A percentile compares a stretch with the other conserved stretches of the same genome.
Conservation (phyloP, 2,888 invertebrate species). For the Chelonus formosanus region DNA sequence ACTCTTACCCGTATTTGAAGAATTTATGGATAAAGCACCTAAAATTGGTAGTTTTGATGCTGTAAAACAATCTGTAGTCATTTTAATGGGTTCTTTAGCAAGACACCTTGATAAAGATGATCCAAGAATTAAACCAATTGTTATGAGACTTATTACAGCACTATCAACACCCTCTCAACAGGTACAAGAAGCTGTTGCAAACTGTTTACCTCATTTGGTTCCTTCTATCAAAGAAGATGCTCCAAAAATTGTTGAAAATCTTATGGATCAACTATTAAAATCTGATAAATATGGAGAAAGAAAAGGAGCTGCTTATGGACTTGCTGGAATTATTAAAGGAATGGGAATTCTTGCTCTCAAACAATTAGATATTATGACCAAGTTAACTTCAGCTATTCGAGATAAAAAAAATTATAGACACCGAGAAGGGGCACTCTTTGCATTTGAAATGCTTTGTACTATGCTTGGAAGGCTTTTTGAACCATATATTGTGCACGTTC, state of each 20-base stretch:
- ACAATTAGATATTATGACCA: conserved; percentile 95
- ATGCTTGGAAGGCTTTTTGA: conserved; percentile 97
- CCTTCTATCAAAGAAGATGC: conserved; percentile 93
- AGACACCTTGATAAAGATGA: conserved; percentile 92
- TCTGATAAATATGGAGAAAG: conserved; percentile 93
- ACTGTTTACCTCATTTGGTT: conserved; percentile 93
- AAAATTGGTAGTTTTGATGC: conserved; percentile 90
- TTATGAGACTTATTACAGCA: conserved; percentile 87
- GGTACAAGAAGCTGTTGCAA: conserved; percentile 97
- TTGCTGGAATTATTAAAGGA: conserved; percentile 96
- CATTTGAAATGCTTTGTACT: conserved; percentile 95
- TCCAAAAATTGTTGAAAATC: conserved; percentile 84
- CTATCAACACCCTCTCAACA: conserved; percentile 96
- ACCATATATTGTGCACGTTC: conserved; percentile 97
- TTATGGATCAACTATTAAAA: conserved; percentile 86
- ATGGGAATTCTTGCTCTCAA: conserved; percentile 95
- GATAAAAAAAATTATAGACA: conserved; percentile 96
- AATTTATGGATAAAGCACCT: conserved; percentile 92
- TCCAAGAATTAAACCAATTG: conserved; percentile 91
- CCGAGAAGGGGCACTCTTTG: conserved; percentile 94
- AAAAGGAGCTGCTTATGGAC: conserved; percentile 95
- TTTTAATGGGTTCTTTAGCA: conserved; percentile 97
- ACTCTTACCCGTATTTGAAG: conserved; percentile 90
- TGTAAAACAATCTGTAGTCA: conserved; percentile 94
- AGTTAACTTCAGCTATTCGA: conserved; percentile 90